phyloP scores from a whole-genome alignment of 1,140 invertebrate species.

The Zaprionus lachaisei region DNA sequence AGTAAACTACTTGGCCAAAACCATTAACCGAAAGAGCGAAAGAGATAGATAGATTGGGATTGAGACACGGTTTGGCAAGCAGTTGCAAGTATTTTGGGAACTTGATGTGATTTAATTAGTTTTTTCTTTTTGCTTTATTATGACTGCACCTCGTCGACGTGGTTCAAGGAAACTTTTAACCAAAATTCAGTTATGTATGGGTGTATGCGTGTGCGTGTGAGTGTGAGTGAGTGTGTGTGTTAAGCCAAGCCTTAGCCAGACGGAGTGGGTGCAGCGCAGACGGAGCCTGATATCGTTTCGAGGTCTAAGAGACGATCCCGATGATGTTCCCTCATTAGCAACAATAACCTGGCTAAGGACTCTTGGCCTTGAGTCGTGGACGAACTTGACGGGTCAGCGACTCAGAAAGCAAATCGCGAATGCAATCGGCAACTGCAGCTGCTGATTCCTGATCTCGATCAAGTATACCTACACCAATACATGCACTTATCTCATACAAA shows the following conservation, averaged over 20 bases:
- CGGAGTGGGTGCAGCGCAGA: conserved; percentile 25
- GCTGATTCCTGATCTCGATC: conserved; percentile 6
- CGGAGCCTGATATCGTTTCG: conserved; percentile 18
- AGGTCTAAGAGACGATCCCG: neutral
- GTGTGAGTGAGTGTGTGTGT: conserved; percentile 16
- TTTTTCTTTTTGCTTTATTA: conserved; percentile 37
- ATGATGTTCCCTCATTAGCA: conserved; percentile 56
- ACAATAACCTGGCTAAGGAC: conserved; percentile 70
- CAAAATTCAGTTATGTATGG: neutral
- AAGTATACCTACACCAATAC: neutral
- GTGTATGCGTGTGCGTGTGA: conserved; percentile 5
- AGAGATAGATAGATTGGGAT: conserved; percentile 22
- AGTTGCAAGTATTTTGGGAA: conserved; percentile 63
- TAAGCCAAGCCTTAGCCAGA: conserved; percentile 35
- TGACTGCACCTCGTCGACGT: conserved; percentile 51
- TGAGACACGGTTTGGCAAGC: conserved; percentile 35
- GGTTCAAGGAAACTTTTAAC: conserved; percentile 70
- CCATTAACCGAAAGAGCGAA: conserved; percentile 31
- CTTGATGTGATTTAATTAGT: conserved; percentile 79
- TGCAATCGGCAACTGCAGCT: conserved; percentile 6
- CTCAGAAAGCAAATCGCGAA: conserved; percentile 46
- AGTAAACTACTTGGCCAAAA: conserved; percentile 73
- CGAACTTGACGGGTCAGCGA: conserved; percentile 63
- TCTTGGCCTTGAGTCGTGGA: conserved; percentile 36
- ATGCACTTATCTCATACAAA: neutral